These are phyloP conservation scores for Heliconius ismenius DNA, from an alignment of 2,888 invertebrate genomes.

Conservation along the genomic window DNA sequence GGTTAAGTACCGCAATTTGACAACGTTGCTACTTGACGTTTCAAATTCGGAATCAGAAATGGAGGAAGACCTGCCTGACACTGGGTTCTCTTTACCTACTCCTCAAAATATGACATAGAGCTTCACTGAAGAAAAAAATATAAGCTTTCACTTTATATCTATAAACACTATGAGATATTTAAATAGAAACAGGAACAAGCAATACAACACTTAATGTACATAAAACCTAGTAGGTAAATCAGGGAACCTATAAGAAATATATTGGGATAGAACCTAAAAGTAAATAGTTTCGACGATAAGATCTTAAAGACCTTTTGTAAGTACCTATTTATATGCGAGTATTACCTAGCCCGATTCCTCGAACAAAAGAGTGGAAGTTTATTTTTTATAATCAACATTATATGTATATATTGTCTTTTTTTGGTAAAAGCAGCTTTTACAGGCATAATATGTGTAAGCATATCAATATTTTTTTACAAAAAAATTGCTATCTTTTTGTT, in stretches of 20 bases:
- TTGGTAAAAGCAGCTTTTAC: background rate
- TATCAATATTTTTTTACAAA: too few relatives aligned
- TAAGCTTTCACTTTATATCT: background rate
- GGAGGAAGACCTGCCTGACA: background rate
- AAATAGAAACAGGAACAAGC: background rate
- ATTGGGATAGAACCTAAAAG: background rate
- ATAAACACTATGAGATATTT: background rate
- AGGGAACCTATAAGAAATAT: background rate
- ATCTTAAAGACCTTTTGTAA: background rate
- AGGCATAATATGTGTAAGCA: too few relatives aligned
- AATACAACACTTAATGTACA: background rate
- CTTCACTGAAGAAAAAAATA: background rate
- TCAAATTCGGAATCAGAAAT: background rate
- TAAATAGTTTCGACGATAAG: constrained; percentile 3
- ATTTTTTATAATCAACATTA: background rate
- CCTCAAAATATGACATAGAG: too few relatives aligned
- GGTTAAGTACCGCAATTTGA: background rate
- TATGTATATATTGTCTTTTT: background rate
- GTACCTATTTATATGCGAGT: constrained; percentile 7
- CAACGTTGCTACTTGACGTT: background rate
- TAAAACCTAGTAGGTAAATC: background rate
- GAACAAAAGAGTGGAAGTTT: background rate
- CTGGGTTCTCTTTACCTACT: background rate
- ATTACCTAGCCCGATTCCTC: background rate
- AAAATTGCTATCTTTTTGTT: too few relatives aligned